Evolutionary conservation across 2,888 invertebrate species (phyloP), one percentile per base, ranked within the genome.

Genomic region (Nephrocerus scutellatus): DNA sequence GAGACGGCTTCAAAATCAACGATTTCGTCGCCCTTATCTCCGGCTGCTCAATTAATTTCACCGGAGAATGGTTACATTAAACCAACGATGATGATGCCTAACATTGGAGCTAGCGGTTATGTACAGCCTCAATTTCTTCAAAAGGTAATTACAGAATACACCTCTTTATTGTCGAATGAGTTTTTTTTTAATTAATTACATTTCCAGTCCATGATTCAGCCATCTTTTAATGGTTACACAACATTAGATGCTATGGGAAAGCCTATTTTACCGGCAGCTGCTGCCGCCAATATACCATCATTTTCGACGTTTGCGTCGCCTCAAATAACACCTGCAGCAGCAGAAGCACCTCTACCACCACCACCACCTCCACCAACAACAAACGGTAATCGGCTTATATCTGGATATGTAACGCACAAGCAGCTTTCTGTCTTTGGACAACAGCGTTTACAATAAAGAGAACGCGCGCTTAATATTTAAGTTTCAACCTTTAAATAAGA

Each of bases 361-460:
- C 23, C 19, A 7, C 10, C n/a, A 16, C 24, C 24, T 19, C 24
- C 21, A 4, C 34, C 32, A 13, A 19, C 35, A 7, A 13, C 8
- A 7, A 38, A 38, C 36, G 37, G 32, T 4, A 22, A 50, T 8
- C 46, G 48, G 15, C 51, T 50, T 10, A 53, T 52, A 29, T 54
- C 51, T 8, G 57, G 57, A 6, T 57, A 57, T 43, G 57, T 57
- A 10, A 57, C 57, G 10, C 56, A 55, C 34, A 55, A 55, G 36
- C 55, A 57, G 29, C 43, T 57, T 15, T 53, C 54, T 22, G 55
- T 50, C 7, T 56, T 54, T 36, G 55, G 53, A 4, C 54, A 54
- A 35, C 51, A 50, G n/a, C n/a, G n/a, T n/a, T n/a, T n/a, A n/a
- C n/a, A n/a, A n/a, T n/a, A n/a, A n/a, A n/a, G n/a, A n/a, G n/a